Conservation (phyloP, 2,888 invertebrate genomes). For the Acleris cristana region DNA sequence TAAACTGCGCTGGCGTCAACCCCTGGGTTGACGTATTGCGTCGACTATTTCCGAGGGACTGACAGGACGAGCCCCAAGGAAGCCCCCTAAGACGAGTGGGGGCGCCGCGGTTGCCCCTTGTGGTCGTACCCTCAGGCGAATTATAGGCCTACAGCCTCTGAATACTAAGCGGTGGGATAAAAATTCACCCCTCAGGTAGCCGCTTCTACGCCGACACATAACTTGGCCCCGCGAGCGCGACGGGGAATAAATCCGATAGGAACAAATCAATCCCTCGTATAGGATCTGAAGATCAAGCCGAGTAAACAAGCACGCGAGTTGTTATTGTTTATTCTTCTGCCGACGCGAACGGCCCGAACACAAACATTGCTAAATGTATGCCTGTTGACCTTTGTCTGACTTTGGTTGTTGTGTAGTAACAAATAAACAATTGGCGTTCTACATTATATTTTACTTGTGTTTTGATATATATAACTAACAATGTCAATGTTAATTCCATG, state of each 20-base stretch:
- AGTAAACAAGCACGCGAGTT: constrained; percentile 62
- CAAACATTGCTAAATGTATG: constrained; percentile 46
- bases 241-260: constrained; percentile 65
- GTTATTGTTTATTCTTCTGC: constrained; percentile 61
- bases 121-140: constrained; percentile 69
- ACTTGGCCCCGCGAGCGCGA: constrained; percentile 61
- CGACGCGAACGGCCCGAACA: constrained; percentile 56
- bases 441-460: too few relatives aligned
- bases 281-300: constrained; percentile 64
- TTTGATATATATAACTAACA: too few relatives aligned
- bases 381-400: constrained; percentile 1
- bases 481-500: too few relatives aligned
- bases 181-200: constrained; percentile 76
- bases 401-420: background rate
- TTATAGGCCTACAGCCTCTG: constrained; percentile 72
- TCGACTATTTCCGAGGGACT: constrained; percentile 59
- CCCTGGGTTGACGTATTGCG: constrained; percentile 44
- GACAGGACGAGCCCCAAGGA: constrained; percentile 57
- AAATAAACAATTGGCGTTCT: background rate
- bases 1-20: constrained; percentile 38
- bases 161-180: constrained; percentile 76
- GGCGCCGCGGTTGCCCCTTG: constrained; percentile 62
- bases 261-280: constrained; percentile 71
- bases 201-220: constrained; percentile 75
- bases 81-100: constrained; percentile 58